Base-by-base conservation (phyloP, 2,113 vertebrate species). In the Lagopus muta region DNA sequence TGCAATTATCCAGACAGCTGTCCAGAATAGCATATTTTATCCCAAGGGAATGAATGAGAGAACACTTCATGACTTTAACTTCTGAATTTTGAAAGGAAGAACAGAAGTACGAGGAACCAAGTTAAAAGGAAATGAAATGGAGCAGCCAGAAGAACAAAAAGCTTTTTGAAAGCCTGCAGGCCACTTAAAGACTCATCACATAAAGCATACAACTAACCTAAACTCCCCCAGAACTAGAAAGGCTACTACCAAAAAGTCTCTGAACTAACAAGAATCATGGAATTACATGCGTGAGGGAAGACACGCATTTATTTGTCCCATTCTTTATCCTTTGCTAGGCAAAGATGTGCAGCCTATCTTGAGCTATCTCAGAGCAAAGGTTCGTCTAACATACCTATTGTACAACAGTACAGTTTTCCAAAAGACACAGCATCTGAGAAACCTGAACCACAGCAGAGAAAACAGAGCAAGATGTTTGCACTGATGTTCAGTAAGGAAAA, bases 151-250 rank as follows among this genome's bases (percentile, higher is more conserved):
- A 73, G 28, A 76, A 66, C 17, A 80, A 61, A 88, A 82, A 45
- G 14, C 28, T 60, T 43, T 18, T 25, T 55, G 4, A 71, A 8
- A 64, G 11, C 16, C 38, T 10, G 4, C 77, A 81, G 36, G 11
- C 11, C 7, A 25, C 55, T 77, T 42, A 20, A 81, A 62, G 73
- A 10, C 1, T 50, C 27, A 57, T 4, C 4, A 4, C 40, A 61
- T 54, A 40, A 67, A 60, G 8, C 25, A 67, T 2, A 72, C 3
- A 72, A 60, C 2, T 28, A 64, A 38, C 20, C 32, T 38, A 47
- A 47, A 11, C 5, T 55, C 4, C 10, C 5, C 4, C 8, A 60
- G 21, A 16, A 0, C 3, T 24, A 27, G 3, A 7, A 43, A 40
- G 36, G 71, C 19, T 62, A 66, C 45, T 25, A 7, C 25, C 7